Conservation (phyloP, 2,888 invertebrate species). For the Hipparchia sbordonii region DNA sequence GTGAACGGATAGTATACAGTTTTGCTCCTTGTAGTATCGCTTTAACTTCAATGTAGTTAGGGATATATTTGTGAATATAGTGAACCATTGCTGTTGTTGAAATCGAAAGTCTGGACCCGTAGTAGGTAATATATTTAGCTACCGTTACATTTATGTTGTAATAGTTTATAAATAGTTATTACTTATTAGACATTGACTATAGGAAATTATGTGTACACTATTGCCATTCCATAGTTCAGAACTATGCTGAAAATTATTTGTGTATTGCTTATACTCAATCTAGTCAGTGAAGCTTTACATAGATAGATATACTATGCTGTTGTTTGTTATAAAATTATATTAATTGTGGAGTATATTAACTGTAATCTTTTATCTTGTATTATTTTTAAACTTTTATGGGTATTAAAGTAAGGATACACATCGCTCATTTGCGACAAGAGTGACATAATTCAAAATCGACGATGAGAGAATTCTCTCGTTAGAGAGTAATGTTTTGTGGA, state of each 20-base stretch:
- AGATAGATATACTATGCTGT: background rate
- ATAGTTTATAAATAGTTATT: constrained; percentile 2
- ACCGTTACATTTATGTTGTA: constrained; percentile 8
- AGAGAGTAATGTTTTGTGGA: too few species aligned
- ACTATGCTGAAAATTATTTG: constrained; percentile 2
- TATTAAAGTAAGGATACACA: background rate
- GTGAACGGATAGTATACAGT: too few species aligned
- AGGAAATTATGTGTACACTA: background rate
- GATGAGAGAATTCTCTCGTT: too few species aligned
- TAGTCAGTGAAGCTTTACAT: constrained; percentile 28
- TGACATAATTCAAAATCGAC: too few species aligned
- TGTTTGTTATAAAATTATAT: background rate
- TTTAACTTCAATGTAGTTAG: background rate
- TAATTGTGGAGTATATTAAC: background rate
- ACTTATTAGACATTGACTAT: constrained; percentile 1
- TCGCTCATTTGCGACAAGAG: too few species aligned
- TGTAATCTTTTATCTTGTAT: background rate
- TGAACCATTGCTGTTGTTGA: background rate
- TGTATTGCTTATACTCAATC: constrained; percentile 15
- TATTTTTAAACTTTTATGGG: background rate
- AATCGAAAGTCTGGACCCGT: constrained; percentile 5
- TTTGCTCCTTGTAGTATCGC: too few species aligned
- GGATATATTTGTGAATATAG: background rate
- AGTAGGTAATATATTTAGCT: background rate
- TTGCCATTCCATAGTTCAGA: constrained; percentile 13